Evolutionary conservation across 2,113 vertebrate species (phyloP).

Genomic region (Recurvirostra avosetta): DNA sequence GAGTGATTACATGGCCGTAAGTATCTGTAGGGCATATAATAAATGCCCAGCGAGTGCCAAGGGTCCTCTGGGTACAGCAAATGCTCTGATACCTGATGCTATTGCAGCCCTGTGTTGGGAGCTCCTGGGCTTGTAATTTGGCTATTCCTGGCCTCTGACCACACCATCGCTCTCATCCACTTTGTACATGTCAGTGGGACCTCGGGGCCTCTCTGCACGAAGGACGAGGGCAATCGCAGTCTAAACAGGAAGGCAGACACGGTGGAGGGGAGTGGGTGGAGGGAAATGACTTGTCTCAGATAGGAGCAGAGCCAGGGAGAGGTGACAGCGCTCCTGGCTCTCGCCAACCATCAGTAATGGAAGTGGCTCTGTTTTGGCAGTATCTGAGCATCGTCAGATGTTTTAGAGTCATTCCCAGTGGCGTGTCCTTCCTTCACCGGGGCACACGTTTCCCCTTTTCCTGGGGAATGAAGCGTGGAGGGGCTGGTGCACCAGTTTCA

Average conservation of each 20-base stretch:
- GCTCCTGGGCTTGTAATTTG: fast-evolving
- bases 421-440: not conserved
- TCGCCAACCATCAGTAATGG: fast-evolving
- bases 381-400: not conserved
- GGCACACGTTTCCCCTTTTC: fast-evolving
- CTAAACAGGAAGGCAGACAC: not conserved
- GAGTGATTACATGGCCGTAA: not conserved
- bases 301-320: not conserved
- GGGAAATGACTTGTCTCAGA: too few species aligned
- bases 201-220: not conserved
- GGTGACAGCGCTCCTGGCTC: not conserved
- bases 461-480: not conserved
- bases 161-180: fast-evolving
- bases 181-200: fast-evolving
- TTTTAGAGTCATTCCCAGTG: not conserved
- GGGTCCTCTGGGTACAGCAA: not conserved
- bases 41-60: not conserved
- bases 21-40: not conserved
- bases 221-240: not conserved
- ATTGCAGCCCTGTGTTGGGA: fast-evolving
- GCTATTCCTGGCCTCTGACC: not conserved
- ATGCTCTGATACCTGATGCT: not conserved
- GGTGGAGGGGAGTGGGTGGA: not conserved
- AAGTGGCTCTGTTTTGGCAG: not conserved
- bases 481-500: not conserved